A percentile compares a stretch with the other conserved stretches of the same genome.
These are phyloP conservation scores for Zaprionus ghesquierei DNA, from an alignment of 1,140 invertebrate genomes.

Conservation along the genomic window DNA sequence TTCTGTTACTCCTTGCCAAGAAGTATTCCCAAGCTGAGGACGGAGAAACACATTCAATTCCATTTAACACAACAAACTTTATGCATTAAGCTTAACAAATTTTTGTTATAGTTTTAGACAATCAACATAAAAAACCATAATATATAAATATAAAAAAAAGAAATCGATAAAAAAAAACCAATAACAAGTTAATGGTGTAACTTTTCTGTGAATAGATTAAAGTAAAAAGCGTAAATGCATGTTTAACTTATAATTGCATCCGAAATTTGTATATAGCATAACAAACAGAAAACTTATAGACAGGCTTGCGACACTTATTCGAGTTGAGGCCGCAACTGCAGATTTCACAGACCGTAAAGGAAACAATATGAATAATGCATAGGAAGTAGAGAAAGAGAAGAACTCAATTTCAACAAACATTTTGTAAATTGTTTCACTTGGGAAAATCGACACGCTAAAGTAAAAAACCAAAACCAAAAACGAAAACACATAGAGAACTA, in stretches of 20 bases:
- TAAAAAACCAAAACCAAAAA: conserved; percentile 66
- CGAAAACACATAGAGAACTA: conserved; percentile 46
- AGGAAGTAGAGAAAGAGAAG: conserved; percentile 36
- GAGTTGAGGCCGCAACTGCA: conserved; percentile 10
- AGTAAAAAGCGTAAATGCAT: conserved; percentile 54
- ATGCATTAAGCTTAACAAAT: conserved; percentile 58
- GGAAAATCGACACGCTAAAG: conserved; percentile 79
- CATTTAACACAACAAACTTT: conserved; percentile 19
- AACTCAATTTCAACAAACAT: conserved; percentile 68
- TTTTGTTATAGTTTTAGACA: conserved; percentile 81
- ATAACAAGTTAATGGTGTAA: conserved; percentile 80
- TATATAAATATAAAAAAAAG: conserved; percentile 40
- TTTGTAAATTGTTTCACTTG: conserved; percentile 81
- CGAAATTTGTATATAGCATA: conserved; percentile 37
- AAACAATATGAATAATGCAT: conserved; percentile 15
- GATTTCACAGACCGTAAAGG: conserved; percentile 5
- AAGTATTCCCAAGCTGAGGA: neutral
- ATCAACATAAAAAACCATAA: conserved; percentile 56
- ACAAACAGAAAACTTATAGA: conserved; percentile 10
- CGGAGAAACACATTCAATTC: conserved; percentile 33
- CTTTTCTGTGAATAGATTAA: conserved; percentile 77
- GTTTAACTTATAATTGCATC: conserved; percentile 51
- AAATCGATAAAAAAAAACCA: conserved; percentile 46
- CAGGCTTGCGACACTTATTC: conserved; percentile 14
- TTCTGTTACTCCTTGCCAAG: neutral